A percentile compares a stretch with the other conserved stretches of the same genome.
Evolutionary conservation across 2,888 invertebrate species (phyloP).

Genomic region (Macrosiphum euphorbiae): DNA sequence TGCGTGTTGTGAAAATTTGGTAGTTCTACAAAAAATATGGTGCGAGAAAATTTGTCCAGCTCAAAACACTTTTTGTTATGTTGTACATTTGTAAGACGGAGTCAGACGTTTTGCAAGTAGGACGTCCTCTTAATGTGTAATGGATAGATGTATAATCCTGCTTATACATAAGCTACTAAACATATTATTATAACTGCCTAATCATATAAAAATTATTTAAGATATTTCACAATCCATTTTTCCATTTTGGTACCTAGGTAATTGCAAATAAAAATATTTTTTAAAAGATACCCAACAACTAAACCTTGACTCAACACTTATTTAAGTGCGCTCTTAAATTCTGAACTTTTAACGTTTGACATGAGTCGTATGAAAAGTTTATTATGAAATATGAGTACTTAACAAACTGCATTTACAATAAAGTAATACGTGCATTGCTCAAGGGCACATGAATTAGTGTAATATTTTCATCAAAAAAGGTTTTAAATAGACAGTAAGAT

Average conservation of each 20-base stretch:
- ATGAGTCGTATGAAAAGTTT: slow-evolving; percentile 43
- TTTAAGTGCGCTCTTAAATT: slow-evolving; percentile 36
- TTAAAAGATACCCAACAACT: background rate
- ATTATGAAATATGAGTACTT: slow-evolving; percentile 59
- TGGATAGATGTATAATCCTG: background rate
- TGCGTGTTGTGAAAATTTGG: no score
- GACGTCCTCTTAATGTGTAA: background rate
- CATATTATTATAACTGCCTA: background rate
- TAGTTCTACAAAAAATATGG: no score
- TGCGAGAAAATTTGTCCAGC: no score
- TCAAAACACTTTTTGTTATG: no score
- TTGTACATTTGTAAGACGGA: no score
- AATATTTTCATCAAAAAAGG: slow-evolving; percentile 40
- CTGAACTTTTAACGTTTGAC: slow-evolving; percentile 48
- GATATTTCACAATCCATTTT: background rate
- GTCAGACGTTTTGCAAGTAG: no score
- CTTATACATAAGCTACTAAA: background rate
- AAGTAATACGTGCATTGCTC: slow-evolving; percentile 29
- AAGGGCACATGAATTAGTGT: slow-evolving; percentile 55
- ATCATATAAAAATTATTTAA: background rate
- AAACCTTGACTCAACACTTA: slow-evolving; percentile 42
- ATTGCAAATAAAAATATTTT: background rate
- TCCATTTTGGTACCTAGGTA: background rate
- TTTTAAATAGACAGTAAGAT: background rate
- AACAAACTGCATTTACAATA: slow-evolving; percentile 48